Evolutionary conservation across 2,888 invertebrate genomes (phyloP), one percentile per base, ranked within the genome.

Genomic region (Drosophila paranaensis): DNA sequence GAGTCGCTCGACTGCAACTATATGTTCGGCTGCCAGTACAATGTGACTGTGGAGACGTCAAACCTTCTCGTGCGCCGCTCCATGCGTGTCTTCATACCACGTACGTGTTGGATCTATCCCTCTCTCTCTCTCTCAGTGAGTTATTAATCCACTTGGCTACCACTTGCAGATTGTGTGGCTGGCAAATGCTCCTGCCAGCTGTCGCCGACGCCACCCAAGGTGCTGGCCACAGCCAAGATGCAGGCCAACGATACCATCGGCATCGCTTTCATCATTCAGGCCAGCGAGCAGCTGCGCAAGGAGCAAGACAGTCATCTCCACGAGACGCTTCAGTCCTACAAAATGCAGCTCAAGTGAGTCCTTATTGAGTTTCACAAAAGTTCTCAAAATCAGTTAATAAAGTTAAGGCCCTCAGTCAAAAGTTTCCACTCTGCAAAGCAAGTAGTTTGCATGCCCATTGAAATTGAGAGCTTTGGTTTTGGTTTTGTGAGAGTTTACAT

Each of bases 11-110:
- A 92, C 39, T 92, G 92, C 70, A 85, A 80, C 42, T 91, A 91
- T 35, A 83, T 89, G 81, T 91, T 90, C 9, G 91, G 90, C 6
- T 92, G 92, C 61, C 83, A 84, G 25, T 92, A 92, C 64, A 88
- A 85, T 9, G 74, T 92, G 2, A 89, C 81, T n/a, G 89, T 92
- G 65, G 90, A 90, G 61, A 88, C 91, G 4, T 84, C 90, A 0
- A 91, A 91, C 64, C 75, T 87, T 4, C 74, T 77, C 30, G 71
- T 83, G 0, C 81, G 83, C 2, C 85, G 85, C 16, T 66, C 78
- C 45, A 64, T 70, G 61, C 50, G 74, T 60, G 48, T 70, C 39
- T 71, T 69, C 4, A 82, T 92, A 67, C 92, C 92, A 65, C 82
- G 92, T 92, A 81, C 46, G 77, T 66, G 13, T 39, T 14, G 8